Percentiles rank a stretch among this genome's conserved stretches.
These are phyloP conservation scores for Blastobasis adustella DNA, from an alignment of 2,888 invertebrate genomes.

Conservation along the genomic window DNA sequence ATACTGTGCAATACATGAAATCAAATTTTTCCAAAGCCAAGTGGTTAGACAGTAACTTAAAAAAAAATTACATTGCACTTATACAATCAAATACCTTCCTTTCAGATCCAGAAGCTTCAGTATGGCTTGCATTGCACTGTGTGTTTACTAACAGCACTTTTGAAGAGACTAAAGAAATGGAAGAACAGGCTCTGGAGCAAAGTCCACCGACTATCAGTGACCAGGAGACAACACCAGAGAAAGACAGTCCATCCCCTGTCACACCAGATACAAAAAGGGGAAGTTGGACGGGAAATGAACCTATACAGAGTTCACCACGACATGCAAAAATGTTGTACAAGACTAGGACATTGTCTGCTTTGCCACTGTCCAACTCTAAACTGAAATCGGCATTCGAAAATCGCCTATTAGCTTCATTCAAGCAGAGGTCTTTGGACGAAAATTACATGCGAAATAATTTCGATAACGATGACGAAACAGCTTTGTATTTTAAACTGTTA, in stretches of 20 bases:
- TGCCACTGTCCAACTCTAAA: constrained; percentile 53
- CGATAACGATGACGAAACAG: constrained; percentile 75
- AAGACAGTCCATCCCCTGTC: constrained; percentile 42
- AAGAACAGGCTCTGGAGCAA: constrained; percentile 39
- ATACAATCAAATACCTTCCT: constrained; percentile 6
- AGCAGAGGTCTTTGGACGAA: constrained; percentile 56
- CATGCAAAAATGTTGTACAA: constrained; percentile 59
- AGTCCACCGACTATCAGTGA: constrained; percentile 35
- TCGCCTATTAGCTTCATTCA: constrained; percentile 55
- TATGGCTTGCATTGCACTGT: constrained; percentile 43
- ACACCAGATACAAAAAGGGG: constrained; percentile 50
- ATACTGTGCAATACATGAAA: too few species aligned
- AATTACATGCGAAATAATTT: constrained; percentile 60
- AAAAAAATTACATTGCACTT: too few species aligned
- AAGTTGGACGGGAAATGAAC: constrained; percentile 46
- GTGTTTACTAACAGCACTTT: constrained; percentile 36
- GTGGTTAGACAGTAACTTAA: too few species aligned
- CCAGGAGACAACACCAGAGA: constrained; percentile 50
- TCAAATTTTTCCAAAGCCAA: too few species aligned
- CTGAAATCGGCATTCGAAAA: constrained; percentile 46
- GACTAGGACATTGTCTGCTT: constrained; percentile 59
- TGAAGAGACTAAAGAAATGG: constrained; percentile 21
- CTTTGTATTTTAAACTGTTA: constrained; percentile 83
- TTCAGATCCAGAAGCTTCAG: constrained; percentile 58
- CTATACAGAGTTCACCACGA: constrained; percentile 46